Conservation (phyloP, 1,140 invertebrate genomes). For the Camponotus floridanus region DNA sequence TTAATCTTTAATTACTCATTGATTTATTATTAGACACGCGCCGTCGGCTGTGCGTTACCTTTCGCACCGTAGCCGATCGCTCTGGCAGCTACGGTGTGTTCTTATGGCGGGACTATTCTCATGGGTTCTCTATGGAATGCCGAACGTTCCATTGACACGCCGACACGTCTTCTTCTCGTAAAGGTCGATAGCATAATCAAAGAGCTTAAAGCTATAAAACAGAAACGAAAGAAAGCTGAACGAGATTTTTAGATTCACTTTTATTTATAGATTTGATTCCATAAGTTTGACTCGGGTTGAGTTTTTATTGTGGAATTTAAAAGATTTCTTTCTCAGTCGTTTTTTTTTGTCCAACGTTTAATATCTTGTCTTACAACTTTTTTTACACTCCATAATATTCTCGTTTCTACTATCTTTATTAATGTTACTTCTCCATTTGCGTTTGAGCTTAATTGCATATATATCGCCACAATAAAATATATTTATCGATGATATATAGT, state of each 20-base stretch:
- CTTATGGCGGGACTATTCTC: background rate
- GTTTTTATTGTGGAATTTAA: constrained; percentile 11
- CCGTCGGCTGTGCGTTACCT: constrained; percentile 62
- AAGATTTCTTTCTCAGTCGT: background rate
- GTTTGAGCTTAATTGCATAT: no score
- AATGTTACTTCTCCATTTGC: background rate
- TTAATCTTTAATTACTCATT: constrained; percentile 84
- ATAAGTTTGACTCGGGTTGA: background rate
- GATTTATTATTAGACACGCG: constrained; percentile 78
- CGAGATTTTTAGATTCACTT: constrained; percentile 10
- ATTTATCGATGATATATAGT: background rate
- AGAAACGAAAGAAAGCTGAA: background rate
- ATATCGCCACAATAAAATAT: background rate
- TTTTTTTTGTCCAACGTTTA: constrained; percentile 6
- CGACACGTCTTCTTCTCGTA: background rate
- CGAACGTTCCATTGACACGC: constrained; percentile 26
- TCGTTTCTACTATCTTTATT: background rate
- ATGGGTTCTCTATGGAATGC: constrained; percentile 23
- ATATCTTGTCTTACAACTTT: constrained; percentile 33
- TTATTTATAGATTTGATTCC: background rate
- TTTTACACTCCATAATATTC: constrained; percentile 10
- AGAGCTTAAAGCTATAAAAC: background rate
- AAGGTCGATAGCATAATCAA: constrained; percentile 28
- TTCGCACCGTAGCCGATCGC: constrained; percentile 56
- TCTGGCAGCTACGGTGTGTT: constrained; percentile 29